phyloP scores from a whole-genome alignment of 2,888 invertebrate species.

The Mimas tiliae region DNA sequence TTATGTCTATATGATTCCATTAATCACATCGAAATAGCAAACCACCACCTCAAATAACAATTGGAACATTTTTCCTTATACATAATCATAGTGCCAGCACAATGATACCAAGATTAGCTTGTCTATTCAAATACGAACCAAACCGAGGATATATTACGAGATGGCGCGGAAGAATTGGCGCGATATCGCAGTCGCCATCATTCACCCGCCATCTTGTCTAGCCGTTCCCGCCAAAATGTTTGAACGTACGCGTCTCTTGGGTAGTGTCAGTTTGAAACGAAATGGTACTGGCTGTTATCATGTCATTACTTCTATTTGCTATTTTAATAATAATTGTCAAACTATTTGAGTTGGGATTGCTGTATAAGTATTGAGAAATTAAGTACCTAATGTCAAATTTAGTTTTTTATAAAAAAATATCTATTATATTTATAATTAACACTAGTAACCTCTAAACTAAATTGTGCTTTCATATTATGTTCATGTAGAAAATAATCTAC shows the following conservation, averaged over 20 bases:
- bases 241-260: constrained; percentile 69
- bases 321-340: constrained; percentile 5
- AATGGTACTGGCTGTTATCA: constrained; percentile 41
- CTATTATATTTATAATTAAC: no score
- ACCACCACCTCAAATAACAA: constrained; percentile 4
- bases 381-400: neutral
- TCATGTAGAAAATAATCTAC: neutral
- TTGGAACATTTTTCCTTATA: constrained; percentile 10
- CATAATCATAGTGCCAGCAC: constrained; percentile 24
- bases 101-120: constrained; percentile 72
- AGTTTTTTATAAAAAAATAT: no score
- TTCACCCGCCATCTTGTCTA: constrained; percentile 59
- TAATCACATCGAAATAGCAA: neutral
- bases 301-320: constrained; percentile 25
- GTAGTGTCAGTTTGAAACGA: constrained; percentile 59
- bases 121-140: constrained; percentile 73
- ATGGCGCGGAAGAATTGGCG: constrained; percentile 79
- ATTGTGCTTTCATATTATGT: no score
- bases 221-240: constrained; percentile 67
- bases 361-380: neutral
- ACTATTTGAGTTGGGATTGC: neutral
- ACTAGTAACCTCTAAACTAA: no score
- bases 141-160: constrained; percentile 68
- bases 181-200: constrained; percentile 58
- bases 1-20: no score